These are phyloP conservation scores for Megalopta genalis DNA, from an alignment of 1,140 invertebrate genomes.

Conservation along the genomic window DNA sequence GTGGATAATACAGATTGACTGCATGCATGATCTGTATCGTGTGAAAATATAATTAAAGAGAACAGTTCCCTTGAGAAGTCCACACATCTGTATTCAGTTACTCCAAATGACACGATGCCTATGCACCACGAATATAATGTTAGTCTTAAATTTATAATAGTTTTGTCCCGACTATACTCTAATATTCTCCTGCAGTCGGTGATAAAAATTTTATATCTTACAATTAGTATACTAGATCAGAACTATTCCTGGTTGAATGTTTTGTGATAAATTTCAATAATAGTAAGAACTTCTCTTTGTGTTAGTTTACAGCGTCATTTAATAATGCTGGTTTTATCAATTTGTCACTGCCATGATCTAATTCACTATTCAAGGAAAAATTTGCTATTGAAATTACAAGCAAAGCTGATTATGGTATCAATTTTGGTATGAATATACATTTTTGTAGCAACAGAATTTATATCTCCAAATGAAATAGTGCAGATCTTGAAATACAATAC, in stretches of 20 bases:
- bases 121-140: background rate
- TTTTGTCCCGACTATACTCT: slow-evolving; percentile 16
- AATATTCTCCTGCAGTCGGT: slow-evolving; percentile 1
- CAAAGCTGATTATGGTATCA: background rate
- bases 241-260: slow-evolving; percentile 28
- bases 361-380: background rate
- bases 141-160: slow-evolving; percentile 18
- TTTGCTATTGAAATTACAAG: background rate
- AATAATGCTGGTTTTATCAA: background rate
- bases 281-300: background rate
- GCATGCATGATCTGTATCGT: background rate
- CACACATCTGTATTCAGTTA: background rate
- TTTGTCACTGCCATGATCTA: slow-evolving; percentile 49
- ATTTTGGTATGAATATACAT: background rate
- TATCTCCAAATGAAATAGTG: background rate
- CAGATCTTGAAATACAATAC: background rate
- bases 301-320: background rate
- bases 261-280: slow-evolving; percentile 26
- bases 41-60: background rate
- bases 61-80: background rate
- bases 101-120: background rate
- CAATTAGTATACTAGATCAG: background rate
- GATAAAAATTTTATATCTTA: background rate
- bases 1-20: background rate
- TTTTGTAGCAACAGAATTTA: background rate